A percentile compares a stretch with the other conserved stretches of the same genome.
Conservation (phyloP, 2,888 invertebrate genomes). For the Limnephilus marmoratus region DNA sequence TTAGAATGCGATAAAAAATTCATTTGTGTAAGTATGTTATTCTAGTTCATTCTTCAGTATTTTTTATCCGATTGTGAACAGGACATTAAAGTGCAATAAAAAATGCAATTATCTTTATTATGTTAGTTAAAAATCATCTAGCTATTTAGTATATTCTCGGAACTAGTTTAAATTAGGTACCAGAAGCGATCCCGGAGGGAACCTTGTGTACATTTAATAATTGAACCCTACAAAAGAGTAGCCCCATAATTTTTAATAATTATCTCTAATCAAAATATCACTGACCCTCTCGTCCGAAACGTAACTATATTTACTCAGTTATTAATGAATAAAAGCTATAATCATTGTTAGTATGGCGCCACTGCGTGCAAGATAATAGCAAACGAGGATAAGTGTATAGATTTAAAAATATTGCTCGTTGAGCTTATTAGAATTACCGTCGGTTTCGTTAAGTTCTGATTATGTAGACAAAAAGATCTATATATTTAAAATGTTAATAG, state of each 20-base stretch:
- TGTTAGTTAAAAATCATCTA: neutral
- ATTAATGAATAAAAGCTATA: constrained; percentile 40
- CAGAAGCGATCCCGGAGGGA: neutral
- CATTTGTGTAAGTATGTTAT: neutral
- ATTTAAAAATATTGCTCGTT: neutral
- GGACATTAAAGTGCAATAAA: neutral
- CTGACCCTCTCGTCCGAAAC: constrained; percentile 17
- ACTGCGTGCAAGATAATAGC: neutral
- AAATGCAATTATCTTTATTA: neutral
- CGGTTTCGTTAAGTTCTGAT: neutral
- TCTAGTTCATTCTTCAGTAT: neutral
- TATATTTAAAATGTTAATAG: no score
- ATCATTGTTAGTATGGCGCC: constrained; percentile 28
- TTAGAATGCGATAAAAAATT: neutral
- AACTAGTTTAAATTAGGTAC: neutral
- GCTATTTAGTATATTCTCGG: neutral
- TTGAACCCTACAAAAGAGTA: neutral
- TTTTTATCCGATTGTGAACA: neutral
- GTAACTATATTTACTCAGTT: constrained; percentile 24
- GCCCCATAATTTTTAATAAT: constrained; percentile 35
- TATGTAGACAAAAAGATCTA: neutral
- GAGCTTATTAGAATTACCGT: no score
- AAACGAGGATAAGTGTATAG: neutral
- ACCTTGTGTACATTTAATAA: neutral
- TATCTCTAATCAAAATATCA: constrained; percentile 44